These are phyloP conservation scores for Thomomys bottae DNA, from an alignment of 2,113 vertebrate genomes.

Conservation along the genomic window DNA sequence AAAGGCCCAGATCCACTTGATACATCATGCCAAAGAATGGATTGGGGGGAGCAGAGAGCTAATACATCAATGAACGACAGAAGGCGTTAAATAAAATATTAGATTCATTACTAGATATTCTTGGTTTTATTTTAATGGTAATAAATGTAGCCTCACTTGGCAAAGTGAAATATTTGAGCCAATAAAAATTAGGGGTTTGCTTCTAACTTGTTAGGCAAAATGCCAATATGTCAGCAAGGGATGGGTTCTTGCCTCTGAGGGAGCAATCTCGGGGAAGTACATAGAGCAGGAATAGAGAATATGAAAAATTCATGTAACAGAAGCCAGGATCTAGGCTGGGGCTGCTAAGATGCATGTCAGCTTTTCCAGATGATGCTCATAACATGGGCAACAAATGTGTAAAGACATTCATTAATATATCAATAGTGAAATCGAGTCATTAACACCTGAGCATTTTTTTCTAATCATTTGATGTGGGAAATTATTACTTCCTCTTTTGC, in stretches of 20 bases:
- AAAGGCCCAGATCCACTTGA: neutral
- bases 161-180: neutral
- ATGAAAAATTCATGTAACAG: neutral
- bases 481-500: neutral
- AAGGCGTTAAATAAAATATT: neutral
- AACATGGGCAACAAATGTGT: no score
- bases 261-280: neutral
- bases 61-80: neutral
- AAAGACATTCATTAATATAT: no score
- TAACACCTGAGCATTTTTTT: neutral
- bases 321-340: neutral
- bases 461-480: neutral
- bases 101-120: neutral
- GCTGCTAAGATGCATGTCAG: neutral
- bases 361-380: neutral
- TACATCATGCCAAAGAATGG: neutral
- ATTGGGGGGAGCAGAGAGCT: neutral
- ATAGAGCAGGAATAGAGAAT: neutral
- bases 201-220: neutral
- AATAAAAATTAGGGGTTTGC: neutral
- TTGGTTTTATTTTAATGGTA: neutral
- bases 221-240: neutral
- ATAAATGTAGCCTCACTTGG: neutral
- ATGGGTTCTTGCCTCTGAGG: neutral
- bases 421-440: neutral